Base-by-base conservation (phyloP, 2,888 invertebrate genomes). In the Tenthredo mesomela region DNA sequence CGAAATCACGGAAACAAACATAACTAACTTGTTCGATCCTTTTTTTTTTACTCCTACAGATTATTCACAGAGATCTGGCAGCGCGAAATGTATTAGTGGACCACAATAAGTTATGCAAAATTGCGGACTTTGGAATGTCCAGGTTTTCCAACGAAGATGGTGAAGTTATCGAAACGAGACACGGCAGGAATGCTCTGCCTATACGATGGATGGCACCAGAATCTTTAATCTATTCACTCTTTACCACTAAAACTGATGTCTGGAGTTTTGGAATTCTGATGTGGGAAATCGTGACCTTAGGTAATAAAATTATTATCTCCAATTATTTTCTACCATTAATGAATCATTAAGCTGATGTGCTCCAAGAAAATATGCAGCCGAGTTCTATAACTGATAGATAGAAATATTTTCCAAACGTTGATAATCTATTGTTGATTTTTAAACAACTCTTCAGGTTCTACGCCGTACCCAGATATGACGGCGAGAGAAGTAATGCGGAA, bases 201-300 rank as follows among this genome's bases (percentile, higher is more conserved):
- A 96, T 97, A 82, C 94, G 97, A 37, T 97, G 97, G 97, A 97
- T 97, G 97, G 97, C 97, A 3, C 97, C 97, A 0, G 97, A 97
- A 92, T 96, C 97, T 0, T 93, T 97, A 86, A 95, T 96, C 80
- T 97, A 96, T 91, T 96, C 97, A 86, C 95, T 97, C 70, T 97
- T 97, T 93, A 97, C 97, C 85, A 96, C 96, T 47, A 96, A 97
- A 91, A 96, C 97, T 0, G 97, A 98, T 89, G 97, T 97, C 4
- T 98, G 97, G 97, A 97, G 97, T 54, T 97, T 97, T 90, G 97
- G 97, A 25, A 97, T 98, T 82, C 94, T 97, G 65, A 94, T 97
- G 89, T 98, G 97, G 97, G 97, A 98, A 93, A 97, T 97, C 86
- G 97, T 97, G 65, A 97, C 97, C 10, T 94, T 97, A 88, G 97